Base-by-base conservation (phyloP, 1,140 invertebrate species). In the Eumaeus atala region DNA sequence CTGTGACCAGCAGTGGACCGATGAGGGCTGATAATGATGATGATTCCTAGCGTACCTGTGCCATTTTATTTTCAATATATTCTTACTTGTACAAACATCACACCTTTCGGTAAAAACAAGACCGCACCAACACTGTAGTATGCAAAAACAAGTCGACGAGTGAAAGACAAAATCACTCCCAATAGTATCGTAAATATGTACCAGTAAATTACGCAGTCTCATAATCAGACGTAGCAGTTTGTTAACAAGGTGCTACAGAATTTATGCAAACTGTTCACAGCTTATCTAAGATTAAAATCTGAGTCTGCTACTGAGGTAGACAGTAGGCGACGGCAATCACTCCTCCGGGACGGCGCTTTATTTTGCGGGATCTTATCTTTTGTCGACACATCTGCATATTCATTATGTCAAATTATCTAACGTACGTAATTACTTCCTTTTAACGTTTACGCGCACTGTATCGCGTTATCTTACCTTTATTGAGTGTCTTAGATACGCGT, bases 271-370 rank as follows among this genome's bases (percentile, higher is more conserved):
- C 78, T 84, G 81, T 74, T 77, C 74, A 64, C 55, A 64, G 68
- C 67, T 67, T 86, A 86, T 86, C 83, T 86, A 70, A 83, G 83
- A 86, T 86, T 86, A 84, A 86, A 85, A 86, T 86, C 83, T 76
- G 76, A 64, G 67, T 61, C 61, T 65, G 67, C 61, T 61, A 69
- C 65, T 62, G 69, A 77, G 70, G 70, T 70, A 75, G 67, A 66
- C 70, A 73, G 74, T 70, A 72, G 72, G 69, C 67, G 68, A 61
- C 71, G 65, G 63, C 75, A 81, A 86, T 86, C 81, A 76, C 81
- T 84, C 83, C 83, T 78, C 62, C 37, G 80, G 83, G 83, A 84
- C 53, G 56, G 61, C 51, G 70, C 75, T 74, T 78, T 82, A 84
- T 84, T 74, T 84, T 84, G 78, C 58, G 78, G 77, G 67, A 72